A percentile compares a stretch with the other conserved stretches of the same genome.
These are phyloP conservation scores for Halichondria panicea DNA, from an alignment of 37 sponge, comb jelly and placozoan species.

Conservation along the genomic window DNA sequence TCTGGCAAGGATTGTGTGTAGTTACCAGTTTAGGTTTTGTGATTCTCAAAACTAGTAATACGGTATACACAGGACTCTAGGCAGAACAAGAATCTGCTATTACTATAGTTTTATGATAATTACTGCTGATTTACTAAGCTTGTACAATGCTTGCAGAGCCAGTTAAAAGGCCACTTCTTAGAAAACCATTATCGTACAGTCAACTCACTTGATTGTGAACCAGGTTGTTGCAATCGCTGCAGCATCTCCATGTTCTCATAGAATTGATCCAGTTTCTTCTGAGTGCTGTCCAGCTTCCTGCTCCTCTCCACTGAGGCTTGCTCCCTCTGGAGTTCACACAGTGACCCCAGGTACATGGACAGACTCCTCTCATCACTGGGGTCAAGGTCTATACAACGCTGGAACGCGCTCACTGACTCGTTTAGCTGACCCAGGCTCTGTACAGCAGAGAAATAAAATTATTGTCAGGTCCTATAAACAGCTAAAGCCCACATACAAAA, in stretches of 20 bases:
- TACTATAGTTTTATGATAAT: too few species aligned
- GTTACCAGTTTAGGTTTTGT: too few species aligned
- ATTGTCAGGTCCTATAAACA: not conserved
- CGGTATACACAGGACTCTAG: too few species aligned
- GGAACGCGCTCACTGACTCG: constrained; percentile 24
- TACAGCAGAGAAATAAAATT: not conserved
- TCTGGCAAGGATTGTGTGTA: too few species aligned
- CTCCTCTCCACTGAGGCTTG: constrained; percentile 19
- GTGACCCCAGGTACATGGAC: constrained; percentile 42
- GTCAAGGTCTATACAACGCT: constrained; percentile 43
- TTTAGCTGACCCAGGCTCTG: constrained; percentile 47
- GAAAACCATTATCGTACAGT: too few species aligned
- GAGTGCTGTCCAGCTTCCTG: constrained; percentile 35
- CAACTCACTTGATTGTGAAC: too few species aligned
- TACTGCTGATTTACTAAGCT: too few species aligned
- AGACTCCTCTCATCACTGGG: constrained; percentile 42
- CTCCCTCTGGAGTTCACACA: constrained; percentile 58
- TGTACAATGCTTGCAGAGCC: too few species aligned
- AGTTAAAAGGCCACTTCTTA: too few species aligned
- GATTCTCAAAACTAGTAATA: too few species aligned
- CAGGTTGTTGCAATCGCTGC: constrained; percentile 11
- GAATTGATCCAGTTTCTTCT: constrained; percentile 55
- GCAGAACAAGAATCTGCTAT: too few species aligned
- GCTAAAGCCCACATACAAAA: not conserved
- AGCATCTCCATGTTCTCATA: constrained; percentile 40